phyloP scores from a whole-genome alignment of 2,797 vertebrate genomes.

The Sebastes flavidus region DNA sequence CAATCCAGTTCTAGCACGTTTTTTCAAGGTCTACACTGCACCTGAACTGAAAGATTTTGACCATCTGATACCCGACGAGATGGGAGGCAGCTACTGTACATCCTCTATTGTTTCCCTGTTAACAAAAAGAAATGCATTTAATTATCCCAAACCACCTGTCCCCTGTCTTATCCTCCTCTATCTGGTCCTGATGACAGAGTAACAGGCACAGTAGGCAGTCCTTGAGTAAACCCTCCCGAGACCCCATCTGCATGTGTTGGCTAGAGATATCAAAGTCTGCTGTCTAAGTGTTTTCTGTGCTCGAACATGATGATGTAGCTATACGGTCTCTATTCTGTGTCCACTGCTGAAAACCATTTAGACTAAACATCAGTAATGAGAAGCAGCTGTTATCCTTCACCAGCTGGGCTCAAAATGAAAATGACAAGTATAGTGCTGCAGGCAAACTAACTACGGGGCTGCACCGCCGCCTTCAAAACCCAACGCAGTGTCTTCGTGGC shows the following conservation, averaged over 20 bases:
- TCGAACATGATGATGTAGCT: conserved; percentile 47
- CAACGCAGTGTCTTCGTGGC: conserved; percentile 17
- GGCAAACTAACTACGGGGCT: conserved; percentile 37
- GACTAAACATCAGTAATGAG: conserved; percentile 70
- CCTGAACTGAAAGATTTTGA: not conserved
- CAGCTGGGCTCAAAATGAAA: conserved; percentile 66
- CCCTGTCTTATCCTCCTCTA: not conserved
- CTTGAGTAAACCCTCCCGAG: conserved; percentile 10
- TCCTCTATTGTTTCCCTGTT: not conserved
- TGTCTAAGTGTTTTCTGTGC: conserved; percentile 41
- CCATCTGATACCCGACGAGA: not conserved
- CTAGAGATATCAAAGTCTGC: conserved; percentile 35
- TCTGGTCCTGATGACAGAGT: conserved; percentile 6
- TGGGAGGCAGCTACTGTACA: not conserved
- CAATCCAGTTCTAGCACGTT: not conserved
- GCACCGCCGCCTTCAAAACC: conserved; percentile 40
- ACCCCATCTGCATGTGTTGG: conserved; percentile 25
- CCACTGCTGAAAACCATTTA: conserved; percentile 64
- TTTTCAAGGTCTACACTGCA: conserved; percentile 5
- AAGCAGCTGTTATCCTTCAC: conserved; percentile 73
- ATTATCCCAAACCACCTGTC: not conserved
- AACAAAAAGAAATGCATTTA: not conserved
- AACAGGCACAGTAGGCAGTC: not conserved
- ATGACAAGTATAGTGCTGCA: conserved; percentile 60
- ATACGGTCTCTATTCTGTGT: conserved; percentile 44